phyloP scores from a whole-genome alignment of 2,888 invertebrate genomes.

The Panopea generosa region DNA sequence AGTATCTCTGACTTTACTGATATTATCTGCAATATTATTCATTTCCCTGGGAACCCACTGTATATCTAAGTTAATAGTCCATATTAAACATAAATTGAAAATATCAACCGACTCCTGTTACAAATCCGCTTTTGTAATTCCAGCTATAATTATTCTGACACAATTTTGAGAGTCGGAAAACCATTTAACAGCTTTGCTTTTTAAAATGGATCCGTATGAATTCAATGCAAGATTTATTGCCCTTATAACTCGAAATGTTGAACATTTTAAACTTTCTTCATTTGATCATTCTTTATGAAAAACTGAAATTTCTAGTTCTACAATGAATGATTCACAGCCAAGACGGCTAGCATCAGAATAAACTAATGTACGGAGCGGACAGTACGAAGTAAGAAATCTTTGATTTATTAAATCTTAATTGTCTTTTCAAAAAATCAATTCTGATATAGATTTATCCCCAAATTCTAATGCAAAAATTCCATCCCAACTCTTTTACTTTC shows the following conservation, averaged over 20 bases:
- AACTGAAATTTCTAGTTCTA: neutral
- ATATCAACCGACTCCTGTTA: no score
- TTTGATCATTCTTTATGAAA: neutral
- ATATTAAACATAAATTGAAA: no score
- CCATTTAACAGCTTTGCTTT: neutral
- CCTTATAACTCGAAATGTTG: neutral
- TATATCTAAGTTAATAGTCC: no score
- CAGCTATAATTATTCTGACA: no score
- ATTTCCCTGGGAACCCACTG: neutral
- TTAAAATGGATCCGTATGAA: neutral
- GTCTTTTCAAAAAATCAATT: no score
- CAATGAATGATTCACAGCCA: neutral
- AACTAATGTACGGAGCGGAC: no score
- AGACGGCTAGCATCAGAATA: no score
- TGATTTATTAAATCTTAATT: no score
- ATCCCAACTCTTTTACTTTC: no score
- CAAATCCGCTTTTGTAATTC: neutral
- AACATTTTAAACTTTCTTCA: neutral
- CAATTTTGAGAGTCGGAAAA: neutral
- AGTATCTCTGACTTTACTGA: neutral
- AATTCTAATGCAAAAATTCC: no score
- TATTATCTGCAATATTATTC: neutral
- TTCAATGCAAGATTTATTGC: neutral
- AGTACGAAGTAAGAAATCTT: no score
- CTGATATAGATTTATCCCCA: no score